These are phyloP conservation scores for Zosterops japonicus DNA, from an alignment of 2,113 vertebrate species.

Conservation along the genomic window DNA sequence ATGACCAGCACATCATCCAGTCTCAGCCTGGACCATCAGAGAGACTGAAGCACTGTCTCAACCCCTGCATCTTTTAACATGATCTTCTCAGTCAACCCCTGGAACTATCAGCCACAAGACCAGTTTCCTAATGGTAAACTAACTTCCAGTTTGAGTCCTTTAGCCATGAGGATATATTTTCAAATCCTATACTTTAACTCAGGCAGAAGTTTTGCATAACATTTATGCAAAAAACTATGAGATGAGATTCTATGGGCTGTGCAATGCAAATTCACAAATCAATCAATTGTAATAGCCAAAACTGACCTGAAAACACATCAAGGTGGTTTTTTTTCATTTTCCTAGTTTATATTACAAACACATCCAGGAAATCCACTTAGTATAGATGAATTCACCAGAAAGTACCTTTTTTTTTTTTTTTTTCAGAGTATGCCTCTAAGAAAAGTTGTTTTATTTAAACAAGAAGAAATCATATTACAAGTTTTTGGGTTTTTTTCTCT, in stretches of 20 bases:
- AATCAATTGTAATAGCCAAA: neutral
- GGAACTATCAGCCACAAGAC: neutral
- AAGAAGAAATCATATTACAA: neutral
- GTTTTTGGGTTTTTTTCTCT: neutral
- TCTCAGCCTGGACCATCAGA: neutral
- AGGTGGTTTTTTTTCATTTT: neutral
- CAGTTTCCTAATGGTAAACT: neutral
- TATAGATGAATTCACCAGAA: neutral
- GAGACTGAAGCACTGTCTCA: neutral
- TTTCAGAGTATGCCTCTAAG: neutral
- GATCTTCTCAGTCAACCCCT: neutral
- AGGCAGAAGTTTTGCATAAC: neutral
- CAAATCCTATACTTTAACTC: neutral
- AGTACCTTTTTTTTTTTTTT: neutral
- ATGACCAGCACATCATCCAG: neutral
- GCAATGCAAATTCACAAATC: neutral
- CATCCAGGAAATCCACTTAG: neutral
- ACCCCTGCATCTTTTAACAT: rapidly evolving
- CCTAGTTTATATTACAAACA: neutral
- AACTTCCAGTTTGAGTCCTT: neutral
- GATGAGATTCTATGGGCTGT: neutral
- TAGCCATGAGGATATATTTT: neutral
- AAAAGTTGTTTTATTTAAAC: neutral
- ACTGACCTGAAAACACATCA: neutral
- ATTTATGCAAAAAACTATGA: neutral